Evolutionary conservation across 2,113 vertebrate genomes (phyloP), one percentile per base, ranked within the genome.

Genomic region (Pelusios castaneus): DNA sequence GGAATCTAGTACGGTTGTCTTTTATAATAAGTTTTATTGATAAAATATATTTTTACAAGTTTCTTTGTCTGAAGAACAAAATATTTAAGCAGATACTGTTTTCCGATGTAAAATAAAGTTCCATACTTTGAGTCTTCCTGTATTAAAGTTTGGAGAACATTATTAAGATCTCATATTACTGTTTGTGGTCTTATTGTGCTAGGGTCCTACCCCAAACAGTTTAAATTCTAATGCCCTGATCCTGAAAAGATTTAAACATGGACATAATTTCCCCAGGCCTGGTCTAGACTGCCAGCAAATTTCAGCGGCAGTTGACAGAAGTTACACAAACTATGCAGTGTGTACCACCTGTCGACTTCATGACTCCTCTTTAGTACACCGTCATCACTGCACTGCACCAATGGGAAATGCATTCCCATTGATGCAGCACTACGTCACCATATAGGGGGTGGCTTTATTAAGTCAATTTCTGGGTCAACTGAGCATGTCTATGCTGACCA

Each of bases 41-140:
- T 87, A 84, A 88, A 79, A 43, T 85, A 4, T 51, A 82, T 93
- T 91, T 89, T 90, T 79, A 91, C 93, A 91, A 91, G 80, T 80
- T 58, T 78, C 5, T 88, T 91, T 81, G 24, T 92, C 10, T 88
- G 91, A 89, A 78, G 75, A 27, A n/a, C 80, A 90, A 49, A 94
- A 19, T 31, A 89, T 47, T 90, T 94, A 91, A 3, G 52, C 27
- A 82, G 10, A 34, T 56, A 4, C 34, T 78, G 51, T 82, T 92
- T 95, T 95, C 27, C 34, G 24, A 19, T 38, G 38, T 25, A 80
- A 52, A 54, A 38, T 51, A 9, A 75, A n/a, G 10, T 92, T 95
- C 54, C 76, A 16, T 67, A 86, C 49, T 54, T 92, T 76, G 88
- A 94, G 34, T 67, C 60, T 90, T 90, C 29, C 45, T 43, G 41